These are phyloP conservation scores for Pammene fasciana DNA, from an alignment of 2,888 invertebrate genomes.

Conservation along the genomic window DNA sequence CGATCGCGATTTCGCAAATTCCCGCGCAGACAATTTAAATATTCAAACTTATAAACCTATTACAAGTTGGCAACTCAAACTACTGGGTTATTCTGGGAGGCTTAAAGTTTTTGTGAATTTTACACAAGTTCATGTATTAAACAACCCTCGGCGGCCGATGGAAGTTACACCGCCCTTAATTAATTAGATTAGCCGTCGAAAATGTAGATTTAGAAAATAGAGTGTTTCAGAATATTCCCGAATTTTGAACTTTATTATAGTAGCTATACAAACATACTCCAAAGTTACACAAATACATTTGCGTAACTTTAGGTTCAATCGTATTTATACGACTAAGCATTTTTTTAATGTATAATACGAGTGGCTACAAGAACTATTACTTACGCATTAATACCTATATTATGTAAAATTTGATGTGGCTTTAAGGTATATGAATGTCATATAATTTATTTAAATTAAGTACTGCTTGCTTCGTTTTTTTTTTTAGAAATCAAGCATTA, in stretches of 20 bases:
- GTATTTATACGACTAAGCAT: no score
- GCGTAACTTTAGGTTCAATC: no score
- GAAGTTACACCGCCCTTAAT: slow-evolving; percentile 64
- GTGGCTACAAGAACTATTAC: no score
- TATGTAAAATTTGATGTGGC: no score
- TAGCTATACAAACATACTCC: no score
- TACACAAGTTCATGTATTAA: slow-evolving; percentile 68
- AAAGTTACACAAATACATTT: no score
- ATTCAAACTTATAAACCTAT: slow-evolving; percentile 71
- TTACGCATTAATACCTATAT: no score
- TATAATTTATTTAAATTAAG: no score
- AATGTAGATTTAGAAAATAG: slow-evolving; percentile 39
- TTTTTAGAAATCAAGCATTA: no score
- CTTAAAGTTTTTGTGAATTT: slow-evolving; percentile 79
- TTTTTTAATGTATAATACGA: no score
- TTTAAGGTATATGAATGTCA: no score
- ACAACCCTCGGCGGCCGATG: slow-evolving; percentile 55
- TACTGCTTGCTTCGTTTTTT: no score
- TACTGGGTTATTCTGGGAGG: slow-evolving; percentile 55
- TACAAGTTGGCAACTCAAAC: slow-evolving; percentile 68
- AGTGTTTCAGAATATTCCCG: slow-evolving; percentile 2
- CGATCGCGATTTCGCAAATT: slow-evolving; percentile 48
- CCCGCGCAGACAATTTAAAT: slow-evolving; percentile 57
- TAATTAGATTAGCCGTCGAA: slow-evolving; percentile 64
- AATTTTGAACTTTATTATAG: background rate